Evolutionary conservation across 2,888 invertebrate genomes (phyloP).

Genomic region (Ptychoptera contaminata): DNA sequence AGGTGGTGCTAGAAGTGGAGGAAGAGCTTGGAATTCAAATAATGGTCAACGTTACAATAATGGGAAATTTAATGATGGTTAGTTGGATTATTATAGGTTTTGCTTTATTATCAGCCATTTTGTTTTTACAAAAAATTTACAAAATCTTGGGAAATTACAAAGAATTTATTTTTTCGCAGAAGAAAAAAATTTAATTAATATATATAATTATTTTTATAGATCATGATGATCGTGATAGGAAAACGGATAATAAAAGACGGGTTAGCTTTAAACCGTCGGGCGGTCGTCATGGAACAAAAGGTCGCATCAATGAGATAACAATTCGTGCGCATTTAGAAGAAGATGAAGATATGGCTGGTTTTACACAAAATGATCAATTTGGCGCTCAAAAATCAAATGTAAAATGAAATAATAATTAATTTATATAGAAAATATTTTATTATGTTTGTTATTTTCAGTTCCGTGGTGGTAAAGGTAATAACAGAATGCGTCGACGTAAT

Average conservation of each 20-base stretch:
- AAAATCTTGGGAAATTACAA: too few species aligned
- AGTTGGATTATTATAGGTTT: too few species aligned
- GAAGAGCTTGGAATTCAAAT: too few species aligned
- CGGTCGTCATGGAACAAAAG: constrained; percentile 13
- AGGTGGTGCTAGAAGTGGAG: too few species aligned
- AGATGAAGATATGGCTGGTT: constrained; percentile 25
- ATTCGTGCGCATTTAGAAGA: constrained; percentile 20
- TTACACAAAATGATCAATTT: not conserved
- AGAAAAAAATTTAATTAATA: not conserved
- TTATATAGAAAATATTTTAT: not conserved
- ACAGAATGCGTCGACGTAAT: constrained; percentile 19
- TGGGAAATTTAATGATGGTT: too few species aligned
- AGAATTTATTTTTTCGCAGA: not conserved
- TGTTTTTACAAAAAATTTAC: too few species aligned
- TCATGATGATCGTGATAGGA: constrained; percentile 19
- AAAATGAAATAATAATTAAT: constrained; percentile 1
- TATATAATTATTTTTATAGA: constrained; percentile 10
- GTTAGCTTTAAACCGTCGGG: constrained; percentile 29
- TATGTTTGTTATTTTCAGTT: constrained; percentile 1
- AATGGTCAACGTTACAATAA: too few species aligned
- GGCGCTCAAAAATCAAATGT: not conserved
- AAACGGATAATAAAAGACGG: constrained; percentile 21
- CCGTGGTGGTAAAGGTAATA: constrained; percentile 11
- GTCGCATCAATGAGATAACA: constrained; percentile 17
- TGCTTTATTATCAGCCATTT: too few species aligned